Evolutionary conservation across 2,888 invertebrate species (phyloP), one percentile per base, ranked within the genome.

Genomic region (Sarcophaga carnaria): DNA sequence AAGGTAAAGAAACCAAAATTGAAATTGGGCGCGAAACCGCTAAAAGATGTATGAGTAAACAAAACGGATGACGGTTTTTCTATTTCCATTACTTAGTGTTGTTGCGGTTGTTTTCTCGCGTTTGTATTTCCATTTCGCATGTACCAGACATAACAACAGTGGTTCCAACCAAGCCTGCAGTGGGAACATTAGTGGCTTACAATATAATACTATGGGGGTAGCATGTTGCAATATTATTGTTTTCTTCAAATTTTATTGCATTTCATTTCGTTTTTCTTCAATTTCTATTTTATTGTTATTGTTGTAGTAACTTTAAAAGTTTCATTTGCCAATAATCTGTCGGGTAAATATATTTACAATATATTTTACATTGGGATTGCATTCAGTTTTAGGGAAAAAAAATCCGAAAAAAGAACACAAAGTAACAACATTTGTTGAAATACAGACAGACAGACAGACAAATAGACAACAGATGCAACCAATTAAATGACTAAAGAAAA

Each of bases 401-500:
- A 60, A 59, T 1, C 60, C 62, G 47, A 62, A 20, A 60, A 64
- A 27, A 62, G 70, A 66, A 17, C 22, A 70, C 49, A 67, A 85
- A 66, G 54, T 66, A 79, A 79, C 69, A 83, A 69, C 86, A 83
- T 77, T 86, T 86, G 83, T 59, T 80, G 49, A 59, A 49, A 49
- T 72, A 64, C 69, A 72, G 45, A 47, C 5, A 62, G 12, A 4
- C 54, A 62, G 10, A n/a, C 1, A 37, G 37, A 37, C 37, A 37
- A 0, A 72, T 11, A 78, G 37, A 83, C 76, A 86, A 64, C 83
- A 83, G 86, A 83, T 86, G 86, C 72, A 80, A 71, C 37, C 3
- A 63, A 83, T 70, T 71, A 72, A 70, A 79, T 37, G 20, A 66
- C 54, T 14, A 84, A 83, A 37, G 8, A 63, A 63, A 74, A 59